Conservation (phyloP, 2,888 invertebrate species). For the Tinea trinotella region DNA sequence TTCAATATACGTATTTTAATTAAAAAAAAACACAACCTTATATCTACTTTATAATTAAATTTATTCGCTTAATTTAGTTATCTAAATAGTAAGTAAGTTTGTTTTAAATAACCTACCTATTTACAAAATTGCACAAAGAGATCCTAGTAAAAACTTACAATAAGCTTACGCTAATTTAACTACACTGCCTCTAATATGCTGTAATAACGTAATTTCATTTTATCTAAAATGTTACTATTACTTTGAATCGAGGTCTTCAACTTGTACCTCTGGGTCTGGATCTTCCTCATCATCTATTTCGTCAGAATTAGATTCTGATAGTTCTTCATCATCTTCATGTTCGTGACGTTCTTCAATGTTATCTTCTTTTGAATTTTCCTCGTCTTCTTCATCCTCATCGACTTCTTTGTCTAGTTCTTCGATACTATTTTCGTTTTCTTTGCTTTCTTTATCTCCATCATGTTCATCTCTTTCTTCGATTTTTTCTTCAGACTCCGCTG, state of each 20-base stretch:
- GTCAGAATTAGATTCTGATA: neutral
- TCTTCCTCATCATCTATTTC: constrained; percentile 2
- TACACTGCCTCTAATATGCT: neutral
- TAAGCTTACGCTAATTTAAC: constrained; percentile 11
- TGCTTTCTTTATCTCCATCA: neutral
- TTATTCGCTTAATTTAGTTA: no score
- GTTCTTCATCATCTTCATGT: neutral
- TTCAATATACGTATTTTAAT: no score
- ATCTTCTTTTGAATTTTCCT: neutral
- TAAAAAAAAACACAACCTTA: no score
- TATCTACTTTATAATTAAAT: no score
- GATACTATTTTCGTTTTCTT: neutral
- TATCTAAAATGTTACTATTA: neutral
- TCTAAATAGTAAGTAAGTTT: neutral
- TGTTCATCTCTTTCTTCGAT: neutral
- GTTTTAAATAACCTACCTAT: constrained; percentile 30
- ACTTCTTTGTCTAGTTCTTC: neutral
- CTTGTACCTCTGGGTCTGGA: neutral
- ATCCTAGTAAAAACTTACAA: constrained; percentile 25
- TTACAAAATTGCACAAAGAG: constrained; percentile 70
- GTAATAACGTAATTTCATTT: neutral
- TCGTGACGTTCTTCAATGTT: constrained; percentile 2
- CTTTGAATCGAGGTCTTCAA: neutral
- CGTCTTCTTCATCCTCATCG: neutral
- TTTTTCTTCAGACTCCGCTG: neutral